Conservation (phyloP, 2,113 vertebrate genomes). For the Ophthalmolycus amberensis region DNA sequence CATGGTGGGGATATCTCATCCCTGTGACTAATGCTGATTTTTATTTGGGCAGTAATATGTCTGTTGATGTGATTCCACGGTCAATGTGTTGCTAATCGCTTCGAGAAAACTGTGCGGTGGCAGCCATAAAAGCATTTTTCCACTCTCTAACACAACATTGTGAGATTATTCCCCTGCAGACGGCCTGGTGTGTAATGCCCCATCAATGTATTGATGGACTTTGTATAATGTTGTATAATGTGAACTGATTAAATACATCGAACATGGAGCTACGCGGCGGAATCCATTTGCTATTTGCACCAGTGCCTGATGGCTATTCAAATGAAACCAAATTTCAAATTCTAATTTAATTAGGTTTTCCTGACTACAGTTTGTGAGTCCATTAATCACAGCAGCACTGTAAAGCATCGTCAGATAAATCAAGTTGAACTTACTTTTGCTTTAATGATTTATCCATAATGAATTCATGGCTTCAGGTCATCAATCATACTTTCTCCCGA, state of each 20-base stretch:
- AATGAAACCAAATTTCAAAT: conserved; percentile 74
- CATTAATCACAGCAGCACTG: conserved; percentile 69
- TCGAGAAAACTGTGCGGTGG: conserved; percentile 4
- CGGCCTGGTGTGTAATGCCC: conserved; percentile 18
- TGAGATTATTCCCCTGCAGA: conserved; percentile 25
- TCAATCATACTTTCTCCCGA: conserved; percentile 57
- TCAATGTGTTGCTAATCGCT: conserved; percentile 21
- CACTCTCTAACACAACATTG: conserved; percentile 20
- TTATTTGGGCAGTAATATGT: conserved; percentile 36
- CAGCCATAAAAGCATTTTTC: conserved; percentile 1
- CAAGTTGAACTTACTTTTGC: conserved; percentile 52
- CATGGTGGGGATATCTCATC: conserved; percentile 32
- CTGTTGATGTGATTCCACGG: conserved; percentile 38
- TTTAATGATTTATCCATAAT: conserved; percentile 66
- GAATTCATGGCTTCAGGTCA: conserved; percentile 46
- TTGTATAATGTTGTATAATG: conserved; percentile 41
- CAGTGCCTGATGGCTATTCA: conserved; percentile 50
- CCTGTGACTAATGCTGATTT: conserved; percentile 61
- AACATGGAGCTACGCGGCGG: conserved; percentile 18
- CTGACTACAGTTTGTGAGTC: conserved; percentile 55
- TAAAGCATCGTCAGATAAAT: conserved; percentile 67
- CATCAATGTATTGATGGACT: conserved; percentile 30
- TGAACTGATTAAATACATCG: conserved; percentile 53
- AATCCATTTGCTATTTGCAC: conserved; percentile 58
- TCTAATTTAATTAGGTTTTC: conserved; percentile 74